Evolutionary conservation across 2,113 vertebrate genomes (phyloP).

Genomic region (Brienomyrus brachyistius): DNA sequence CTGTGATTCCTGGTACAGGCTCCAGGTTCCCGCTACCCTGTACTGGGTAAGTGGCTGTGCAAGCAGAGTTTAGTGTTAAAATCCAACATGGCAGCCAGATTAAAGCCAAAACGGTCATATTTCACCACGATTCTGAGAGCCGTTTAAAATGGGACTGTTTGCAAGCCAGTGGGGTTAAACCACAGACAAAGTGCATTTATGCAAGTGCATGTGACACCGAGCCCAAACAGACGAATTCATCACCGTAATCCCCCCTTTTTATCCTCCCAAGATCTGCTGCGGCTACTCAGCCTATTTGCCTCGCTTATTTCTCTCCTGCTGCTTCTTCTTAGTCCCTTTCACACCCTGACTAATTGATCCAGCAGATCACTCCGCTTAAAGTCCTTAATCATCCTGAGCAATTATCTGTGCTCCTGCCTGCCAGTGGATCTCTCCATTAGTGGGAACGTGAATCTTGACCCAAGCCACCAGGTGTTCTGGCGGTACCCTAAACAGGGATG

Average conservation of each 20-base stretch:
- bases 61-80: background rate
- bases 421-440: background rate
- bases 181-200: background rate
- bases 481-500: background rate
- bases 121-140: background rate
- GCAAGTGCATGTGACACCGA: no score
- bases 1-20: background rate
- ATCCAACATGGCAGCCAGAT: background rate
- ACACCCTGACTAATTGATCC: conserved; percentile 22
- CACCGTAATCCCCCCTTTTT: background rate
- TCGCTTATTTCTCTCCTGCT: background rate
- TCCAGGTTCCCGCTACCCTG: background rate
- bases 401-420: background rate
- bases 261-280: background rate
- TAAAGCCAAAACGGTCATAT: background rate
- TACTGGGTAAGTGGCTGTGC: background rate
- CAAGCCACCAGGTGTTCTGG: background rate
- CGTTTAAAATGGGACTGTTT: background rate
- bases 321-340: background rate
- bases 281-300: background rate
- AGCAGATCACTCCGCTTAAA: conserved; percentile 17
- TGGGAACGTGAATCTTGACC: background rate
- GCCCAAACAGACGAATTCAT: background rate
- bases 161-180: background rate
- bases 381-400: conserved; percentile 21